Evolutionary conservation across 2,113 vertebrate species (phyloP).

Genomic region (Tachysurus vachellii): DNA sequence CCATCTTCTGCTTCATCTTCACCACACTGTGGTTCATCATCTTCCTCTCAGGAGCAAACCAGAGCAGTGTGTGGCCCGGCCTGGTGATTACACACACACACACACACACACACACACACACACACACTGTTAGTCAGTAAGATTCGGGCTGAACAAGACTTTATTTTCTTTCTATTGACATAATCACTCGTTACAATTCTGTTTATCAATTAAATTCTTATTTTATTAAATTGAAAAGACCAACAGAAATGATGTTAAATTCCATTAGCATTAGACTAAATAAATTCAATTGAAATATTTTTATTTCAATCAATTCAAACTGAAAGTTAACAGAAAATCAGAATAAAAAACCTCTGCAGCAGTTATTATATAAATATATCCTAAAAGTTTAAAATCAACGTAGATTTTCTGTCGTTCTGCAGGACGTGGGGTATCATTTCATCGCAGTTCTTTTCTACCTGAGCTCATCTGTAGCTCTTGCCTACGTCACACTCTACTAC

Average conservation of each 20-base stretch:
- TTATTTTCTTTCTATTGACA: not conserved
- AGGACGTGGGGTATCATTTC: constrained; percentile 77
- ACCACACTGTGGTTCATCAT: constrained; percentile 73
- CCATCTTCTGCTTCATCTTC: constrained; percentile 78
- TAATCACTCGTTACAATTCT: not conserved
- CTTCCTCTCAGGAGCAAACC: constrained; percentile 71
- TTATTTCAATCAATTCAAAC: not conserved
- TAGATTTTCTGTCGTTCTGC: not conserved
- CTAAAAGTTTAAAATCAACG: too few species aligned
- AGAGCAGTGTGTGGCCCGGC: constrained; percentile 72
- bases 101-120: not conserved
- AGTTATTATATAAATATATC: too few species aligned
- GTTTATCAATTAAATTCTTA: not conserved
- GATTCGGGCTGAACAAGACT: not conserved
- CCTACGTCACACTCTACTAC: constrained; percentile 12
- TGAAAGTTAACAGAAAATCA: not conserved
- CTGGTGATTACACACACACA: constrained; percentile 69
- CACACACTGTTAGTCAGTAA: not conserved
- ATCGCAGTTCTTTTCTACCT: constrained; percentile 77
- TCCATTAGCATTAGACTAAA: not conserved
- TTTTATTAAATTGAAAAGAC: not conserved
- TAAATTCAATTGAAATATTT: not conserved
- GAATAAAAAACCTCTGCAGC: not conserved
- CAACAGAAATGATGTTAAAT: not conserved
- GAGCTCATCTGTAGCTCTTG: constrained; percentile 74